Percentiles rank a stretch among this genome's conserved stretches.
Conservation (phyloP, 2,113 vertebrate genomes). For the Rhipidura dahli region DNA sequence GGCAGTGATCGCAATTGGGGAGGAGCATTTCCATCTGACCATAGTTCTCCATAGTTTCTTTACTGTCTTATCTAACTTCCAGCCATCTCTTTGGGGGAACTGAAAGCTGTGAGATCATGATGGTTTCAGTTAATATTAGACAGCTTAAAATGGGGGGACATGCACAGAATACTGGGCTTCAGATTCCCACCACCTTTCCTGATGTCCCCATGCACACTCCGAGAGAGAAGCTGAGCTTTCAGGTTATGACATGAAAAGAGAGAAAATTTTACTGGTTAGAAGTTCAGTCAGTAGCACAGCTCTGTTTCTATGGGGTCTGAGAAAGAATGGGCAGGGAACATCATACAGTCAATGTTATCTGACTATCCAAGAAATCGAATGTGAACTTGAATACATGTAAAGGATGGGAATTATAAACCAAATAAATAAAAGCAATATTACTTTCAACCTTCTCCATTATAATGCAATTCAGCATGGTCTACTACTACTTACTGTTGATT, state of each 20-base stretch:
- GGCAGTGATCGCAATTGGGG: background rate
- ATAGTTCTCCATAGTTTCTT: background rate
- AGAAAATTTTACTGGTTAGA: background rate
- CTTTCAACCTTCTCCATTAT: background rate
- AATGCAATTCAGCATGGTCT: background rate
- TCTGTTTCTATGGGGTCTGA: background rate
- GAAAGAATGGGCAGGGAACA: background rate
- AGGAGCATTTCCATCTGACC: background rate
- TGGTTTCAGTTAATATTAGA: background rate
- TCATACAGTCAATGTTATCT: background rate
- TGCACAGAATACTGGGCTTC: background rate
- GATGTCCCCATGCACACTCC: background rate
- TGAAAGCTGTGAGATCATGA: background rate
- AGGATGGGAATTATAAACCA: background rate
- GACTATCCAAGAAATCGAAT: background rate
- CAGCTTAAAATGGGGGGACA: background rate
- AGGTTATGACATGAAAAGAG: background rate
- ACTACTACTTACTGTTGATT: background rate
- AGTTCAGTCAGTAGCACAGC: background rate
- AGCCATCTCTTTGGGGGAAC: background rate
- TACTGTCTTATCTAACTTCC: background rate
- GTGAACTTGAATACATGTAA: rapidly evolving
- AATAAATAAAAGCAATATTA: background rate
- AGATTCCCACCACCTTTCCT: background rate
- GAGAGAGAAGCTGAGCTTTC: background rate